A percentile compares a stretch with the other conserved stretches of the same genome.
Conservation (phyloP, 2,888 invertebrate genomes). For the Epirrita christyi region DNA sequence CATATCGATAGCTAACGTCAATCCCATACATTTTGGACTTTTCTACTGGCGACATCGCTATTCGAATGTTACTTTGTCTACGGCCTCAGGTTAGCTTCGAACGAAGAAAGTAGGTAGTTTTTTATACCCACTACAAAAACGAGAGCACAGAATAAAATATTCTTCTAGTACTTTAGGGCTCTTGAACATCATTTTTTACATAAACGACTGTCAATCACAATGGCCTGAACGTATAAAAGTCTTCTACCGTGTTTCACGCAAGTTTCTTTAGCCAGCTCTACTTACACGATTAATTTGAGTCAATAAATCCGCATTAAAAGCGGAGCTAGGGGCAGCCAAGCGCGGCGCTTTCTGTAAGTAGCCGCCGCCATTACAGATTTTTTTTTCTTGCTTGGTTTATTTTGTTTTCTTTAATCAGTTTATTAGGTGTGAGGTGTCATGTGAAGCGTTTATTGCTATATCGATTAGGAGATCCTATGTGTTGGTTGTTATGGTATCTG, state of each 20-base stretch:
- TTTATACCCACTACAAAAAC: neutral
- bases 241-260: slow-evolving; percentile 79
- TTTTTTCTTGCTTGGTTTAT: slow-evolving; percentile 67
- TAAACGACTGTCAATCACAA: slow-evolving; percentile 44
- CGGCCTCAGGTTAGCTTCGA: no score
- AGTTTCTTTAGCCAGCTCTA: slow-evolving; percentile 74
- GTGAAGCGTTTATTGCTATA: slow-evolving; percentile 52
- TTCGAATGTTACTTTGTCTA: no score
- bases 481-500: slow-evolving; percentile 52
- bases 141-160: neutral
- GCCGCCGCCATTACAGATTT: slow-evolving; percentile 64
- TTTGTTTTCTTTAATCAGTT: slow-evolving; percentile 62
- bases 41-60: no score
- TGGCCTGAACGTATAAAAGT: slow-evolving; percentile 66
- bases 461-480: slow-evolving; percentile 60
- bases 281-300: slow-evolving; percentile 84
- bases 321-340: slow-evolving; percentile 72
- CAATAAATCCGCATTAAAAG: slow-evolving; percentile 83
- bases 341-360: slow-evolving; percentile 73
- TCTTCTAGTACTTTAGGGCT: neutral
- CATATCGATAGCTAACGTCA: no score
- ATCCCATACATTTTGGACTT: no score
- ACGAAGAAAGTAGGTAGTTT: neutral
- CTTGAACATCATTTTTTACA: neutral
- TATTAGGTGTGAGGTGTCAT: slow-evolving; percentile 29